Evolutionary conservation across 1,140 invertebrate genomes (phyloP), one percentile per base, ranked within the genome.

Genomic region (Campoletis sonorensis): DNA sequence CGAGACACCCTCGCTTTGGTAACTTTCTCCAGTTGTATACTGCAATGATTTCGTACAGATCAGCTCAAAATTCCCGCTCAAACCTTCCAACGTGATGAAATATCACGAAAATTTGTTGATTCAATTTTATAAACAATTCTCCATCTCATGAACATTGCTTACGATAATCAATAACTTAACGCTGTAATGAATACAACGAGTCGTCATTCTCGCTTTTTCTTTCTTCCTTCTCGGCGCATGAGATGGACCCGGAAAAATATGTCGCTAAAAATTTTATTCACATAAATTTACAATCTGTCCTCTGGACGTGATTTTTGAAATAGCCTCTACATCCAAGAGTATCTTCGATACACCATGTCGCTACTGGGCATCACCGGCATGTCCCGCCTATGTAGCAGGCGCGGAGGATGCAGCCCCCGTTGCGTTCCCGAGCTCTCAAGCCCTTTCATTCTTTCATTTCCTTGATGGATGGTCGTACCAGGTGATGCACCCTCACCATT

Each of bases 381-480:
- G 10, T 26, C 45, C 71, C 11, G 11, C 45, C 68, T 30, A 40
- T 37, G 18, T 4, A 71, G 5, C 27, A n/a, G 18, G 21, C 72
- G 72, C 30, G 72, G 26, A 30, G 16, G 13, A 26, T 21, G 37
- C 23, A 37, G 30, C 72, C 40, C 40, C 40, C 71, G 40, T 27
- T 7, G 21, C 45, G 5, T 8, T n/a, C 58, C 61, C 33, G 18
- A 40, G 11, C 40, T 45, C 27, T 73, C 64, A 79, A 83, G 82
- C 85, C 86, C 85, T 87, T 78, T 87, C 84, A 68, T 82, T 64
- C 61, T 77, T 21, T 82, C 73, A 79, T 78, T 76, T 37, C 40
- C 72, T 58, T 90, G 89, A 90, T 90, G 84, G 86, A 90, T 90
- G 86, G 78, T 87, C 84, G 83, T 70, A 86, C 89, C 89, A 90